These are phyloP conservation scores for Drosophila sordidula DNA, from an alignment of 2,888 invertebrate species.

Conservation along the genomic window DNA sequence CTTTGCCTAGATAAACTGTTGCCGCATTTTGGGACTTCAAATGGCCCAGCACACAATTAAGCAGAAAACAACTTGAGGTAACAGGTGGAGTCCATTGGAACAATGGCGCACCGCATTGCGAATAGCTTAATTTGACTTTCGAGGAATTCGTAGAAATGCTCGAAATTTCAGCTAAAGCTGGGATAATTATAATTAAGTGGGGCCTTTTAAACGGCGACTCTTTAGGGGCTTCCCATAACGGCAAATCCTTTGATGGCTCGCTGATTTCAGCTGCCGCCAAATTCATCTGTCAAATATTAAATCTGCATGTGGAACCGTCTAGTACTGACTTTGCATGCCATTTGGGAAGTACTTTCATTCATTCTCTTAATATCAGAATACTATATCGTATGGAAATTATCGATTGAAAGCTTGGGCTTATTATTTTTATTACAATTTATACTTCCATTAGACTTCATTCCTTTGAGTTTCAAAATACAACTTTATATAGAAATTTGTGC, in stretches of 20 bases:
- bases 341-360: no score
- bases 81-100: neutral
- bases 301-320: no score
- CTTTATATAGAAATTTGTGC: no score
- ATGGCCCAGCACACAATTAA: conserved; percentile 23
- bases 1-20: conserved; percentile 42
- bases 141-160: conserved; percentile 4
- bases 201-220: neutral
- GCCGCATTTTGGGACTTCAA: conserved; percentile 7
- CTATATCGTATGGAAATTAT: no score
- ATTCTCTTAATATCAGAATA: no score
- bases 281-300: no score
- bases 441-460: no score
- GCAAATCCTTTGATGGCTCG: neutral
- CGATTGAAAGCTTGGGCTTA: no score
- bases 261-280: no score
- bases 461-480: no score
- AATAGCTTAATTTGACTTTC: neutral
- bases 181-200: neutral
- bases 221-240: neutral
- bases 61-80: neutral
- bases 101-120: conserved; percentile 9
- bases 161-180: neutral
- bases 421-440: no score
- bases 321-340: no score